Evolutionary conservation across 2,888 invertebrate genomes (phyloP).

Genomic region (Drosophila hamatofila): DNA sequence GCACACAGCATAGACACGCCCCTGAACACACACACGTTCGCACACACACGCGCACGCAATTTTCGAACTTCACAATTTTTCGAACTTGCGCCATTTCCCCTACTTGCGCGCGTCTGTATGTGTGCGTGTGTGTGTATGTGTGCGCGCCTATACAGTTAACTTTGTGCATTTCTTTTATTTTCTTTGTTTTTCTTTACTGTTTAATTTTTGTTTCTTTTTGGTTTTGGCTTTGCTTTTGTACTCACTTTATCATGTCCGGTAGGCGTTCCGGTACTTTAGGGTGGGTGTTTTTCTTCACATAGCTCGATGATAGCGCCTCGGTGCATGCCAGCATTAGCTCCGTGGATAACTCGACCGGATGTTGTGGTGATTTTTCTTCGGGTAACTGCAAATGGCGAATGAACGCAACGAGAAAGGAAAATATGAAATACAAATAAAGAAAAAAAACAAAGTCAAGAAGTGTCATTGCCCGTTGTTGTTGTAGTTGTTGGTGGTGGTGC

Average conservation of each 20-base stretch:
- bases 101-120: conserved; percentile 6
- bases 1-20: conserved; percentile 65
- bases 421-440: conserved; percentile 18
- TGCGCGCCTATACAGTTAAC: conserved; percentile 16
- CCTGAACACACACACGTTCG: conserved; percentile 21
- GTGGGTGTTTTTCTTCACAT: conserved; percentile 85
- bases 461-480: conserved; percentile 36
- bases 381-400: conserved; percentile 81
- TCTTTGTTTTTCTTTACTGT: conserved; percentile 18
- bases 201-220: conserved; percentile 6
- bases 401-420: conserved; percentile 31
- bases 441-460: conserved; percentile 40
- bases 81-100: conserved; percentile 59
- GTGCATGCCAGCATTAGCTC: conserved; percentile 85
- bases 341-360: conserved; percentile 85
- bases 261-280: conserved; percentile 85
- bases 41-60: conserved; percentile 19
- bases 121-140: conserved; percentile 7
- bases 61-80: conserved; percentile 59
- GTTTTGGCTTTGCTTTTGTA: conserved; percentile 49
- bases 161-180: conserved; percentile 37
- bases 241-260: conserved; percentile 86
- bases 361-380: conserved; percentile 85
- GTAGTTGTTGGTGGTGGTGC: conserved; percentile 17
- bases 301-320: conserved; percentile 85